phyloP scores from a whole-genome alignment of 2,113 vertebrate genomes.

The Syngnathus scovelli region DNA sequence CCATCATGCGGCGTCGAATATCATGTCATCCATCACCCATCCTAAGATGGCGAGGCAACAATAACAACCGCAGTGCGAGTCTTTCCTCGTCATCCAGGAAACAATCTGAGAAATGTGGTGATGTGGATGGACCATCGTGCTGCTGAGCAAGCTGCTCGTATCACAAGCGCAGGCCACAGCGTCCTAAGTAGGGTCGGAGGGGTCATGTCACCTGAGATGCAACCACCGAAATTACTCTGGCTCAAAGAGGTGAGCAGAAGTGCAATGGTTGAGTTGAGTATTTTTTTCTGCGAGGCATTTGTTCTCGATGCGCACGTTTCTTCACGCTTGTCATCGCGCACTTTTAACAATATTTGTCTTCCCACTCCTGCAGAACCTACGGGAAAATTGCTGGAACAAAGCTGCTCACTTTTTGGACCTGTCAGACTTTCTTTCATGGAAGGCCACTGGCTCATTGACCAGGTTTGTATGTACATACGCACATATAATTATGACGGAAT shows the following conservation, averaged over 20 bases:
- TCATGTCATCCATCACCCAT: no score
- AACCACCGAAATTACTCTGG: constrained; percentile 95
- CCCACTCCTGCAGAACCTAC: constrained; percentile 60
- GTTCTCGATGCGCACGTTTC: neutral
- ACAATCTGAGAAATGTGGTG: constrained; percentile 77
- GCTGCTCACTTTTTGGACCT: constrained; percentile 91
- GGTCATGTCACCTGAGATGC: constrained; percentile 96
- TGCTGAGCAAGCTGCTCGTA: constrained; percentile 76
- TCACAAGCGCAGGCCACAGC: constrained; percentile 76
- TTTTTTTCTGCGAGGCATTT: constrained; percentile 16
- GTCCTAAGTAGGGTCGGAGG: constrained; percentile 82
- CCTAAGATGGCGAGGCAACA: no score
- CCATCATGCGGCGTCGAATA: no score
- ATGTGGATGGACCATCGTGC: constrained; percentile 99
- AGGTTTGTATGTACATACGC: constrained; percentile 65
- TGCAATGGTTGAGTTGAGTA: neutral
- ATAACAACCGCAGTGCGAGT: neutral
- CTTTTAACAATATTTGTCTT: neutral
- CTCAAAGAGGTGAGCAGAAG: constrained; percentile 84
- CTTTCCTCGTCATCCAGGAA: constrained; percentile 56
- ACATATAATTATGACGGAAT: neutral
- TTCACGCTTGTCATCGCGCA: neutral
- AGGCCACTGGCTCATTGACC: constrained; percentile 84
- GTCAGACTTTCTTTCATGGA: constrained; percentile 92
- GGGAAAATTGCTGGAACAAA: constrained; percentile 64